phyloP scores from a whole-genome alignment of 2,888 invertebrate species.

The Adelognathus sp. region DNA sequence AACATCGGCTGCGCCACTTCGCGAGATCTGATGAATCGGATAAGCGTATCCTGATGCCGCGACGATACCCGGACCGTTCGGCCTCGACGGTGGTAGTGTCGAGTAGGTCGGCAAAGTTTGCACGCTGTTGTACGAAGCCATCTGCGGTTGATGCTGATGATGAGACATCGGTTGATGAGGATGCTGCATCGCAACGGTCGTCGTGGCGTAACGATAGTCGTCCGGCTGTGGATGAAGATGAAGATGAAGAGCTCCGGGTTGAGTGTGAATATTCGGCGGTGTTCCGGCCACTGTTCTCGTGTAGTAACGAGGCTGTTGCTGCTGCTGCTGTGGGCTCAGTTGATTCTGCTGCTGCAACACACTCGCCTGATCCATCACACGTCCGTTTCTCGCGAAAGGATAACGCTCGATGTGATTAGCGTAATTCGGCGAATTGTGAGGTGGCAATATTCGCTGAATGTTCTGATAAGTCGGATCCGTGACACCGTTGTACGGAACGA shows the following conservation, averaged over 20 bases:
- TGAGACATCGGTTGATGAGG: constrained; percentile 70
- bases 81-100: constrained; percentile 65
- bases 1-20: constrained; percentile 66
- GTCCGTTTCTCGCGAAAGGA: constrained; percentile 74
- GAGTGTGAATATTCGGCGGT: constrained; percentile 47
- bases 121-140: constrained; percentile 64
- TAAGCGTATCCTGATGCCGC: constrained; percentile 53
- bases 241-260: constrained; percentile 73
- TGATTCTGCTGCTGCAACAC: constrained; percentile 49
- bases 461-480: constrained; percentile 79
- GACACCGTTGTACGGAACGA: constrained; percentile 78
- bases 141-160: constrained; percentile 69
- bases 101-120: constrained; percentile 67
- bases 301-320: constrained; percentile 68
- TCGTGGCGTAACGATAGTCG: constrained; percentile 69
- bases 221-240: constrained; percentile 75
- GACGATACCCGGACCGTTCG: constrained; percentile 37
- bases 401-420: constrained; percentile 77
- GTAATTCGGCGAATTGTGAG: constrained; percentile 74
- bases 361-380: constrained; percentile 54
- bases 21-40: constrained; percentile 54
- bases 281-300: constrained; percentile 63
- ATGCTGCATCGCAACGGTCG: constrained; percentile 55
- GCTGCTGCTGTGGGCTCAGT: constrained; percentile 50
- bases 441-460: constrained; percentile 76